phyloP scores from a whole-genome alignment of 2,797 vertebrate species.

The Muscicapa comitata region DNA sequence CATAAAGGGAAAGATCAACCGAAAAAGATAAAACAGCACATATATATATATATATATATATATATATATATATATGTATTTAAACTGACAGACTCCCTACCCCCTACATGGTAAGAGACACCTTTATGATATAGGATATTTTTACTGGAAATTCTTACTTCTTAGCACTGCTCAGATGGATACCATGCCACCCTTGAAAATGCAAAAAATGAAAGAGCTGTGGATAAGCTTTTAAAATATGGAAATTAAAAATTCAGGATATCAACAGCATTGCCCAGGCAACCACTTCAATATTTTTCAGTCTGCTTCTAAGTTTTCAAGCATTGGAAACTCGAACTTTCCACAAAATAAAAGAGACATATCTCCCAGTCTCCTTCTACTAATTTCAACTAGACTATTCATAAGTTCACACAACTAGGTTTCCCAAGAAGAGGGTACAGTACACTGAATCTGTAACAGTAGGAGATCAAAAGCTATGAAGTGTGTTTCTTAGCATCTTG shows the following conservation, averaged over 20 bases:
- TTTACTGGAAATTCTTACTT: background rate
- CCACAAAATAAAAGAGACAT: background rate
- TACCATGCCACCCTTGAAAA: accelerated
- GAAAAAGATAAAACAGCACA: background rate
- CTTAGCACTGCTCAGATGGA: background rate
- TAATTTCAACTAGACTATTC: background rate
- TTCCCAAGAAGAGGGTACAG: background rate
- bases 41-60: too few relatives aligned
- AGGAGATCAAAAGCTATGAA: background rate
- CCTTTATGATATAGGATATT: background rate
- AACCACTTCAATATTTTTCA: background rate
- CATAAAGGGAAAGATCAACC: background rate
- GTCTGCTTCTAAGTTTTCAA: background rate
- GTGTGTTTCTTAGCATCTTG: background rate
- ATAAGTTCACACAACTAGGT: background rate
- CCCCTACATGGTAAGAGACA: background rate
- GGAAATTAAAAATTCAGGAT: background rate
- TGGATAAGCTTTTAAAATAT: background rate
- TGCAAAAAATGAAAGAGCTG: background rate
- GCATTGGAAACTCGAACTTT: background rate
- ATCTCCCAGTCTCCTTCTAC: background rate
- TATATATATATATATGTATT: background rate
- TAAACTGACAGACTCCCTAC: background rate
- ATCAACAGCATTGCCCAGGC: background rate
- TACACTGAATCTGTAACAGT: background rate